Evolutionary conservation across 2,888 invertebrate genomes (phyloP).

Genomic region (Odiellus spinosus): DNA sequence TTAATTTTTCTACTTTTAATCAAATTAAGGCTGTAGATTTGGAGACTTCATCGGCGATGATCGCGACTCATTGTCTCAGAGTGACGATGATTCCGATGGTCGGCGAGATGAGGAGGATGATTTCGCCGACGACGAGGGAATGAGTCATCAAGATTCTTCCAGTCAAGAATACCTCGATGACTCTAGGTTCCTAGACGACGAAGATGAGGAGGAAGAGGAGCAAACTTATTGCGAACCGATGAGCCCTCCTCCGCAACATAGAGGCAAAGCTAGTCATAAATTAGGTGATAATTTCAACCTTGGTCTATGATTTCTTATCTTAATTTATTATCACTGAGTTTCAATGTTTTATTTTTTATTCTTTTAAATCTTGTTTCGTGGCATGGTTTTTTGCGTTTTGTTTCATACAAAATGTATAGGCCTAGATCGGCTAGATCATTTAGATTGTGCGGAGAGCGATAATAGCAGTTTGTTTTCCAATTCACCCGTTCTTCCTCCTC

Average conservation of each 20-base stretch:
- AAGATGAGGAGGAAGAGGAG: conserved; percentile 8
- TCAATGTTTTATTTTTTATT: too few relatives aligned
- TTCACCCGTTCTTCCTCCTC: not conserved
- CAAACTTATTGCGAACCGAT: conserved; percentile 8
- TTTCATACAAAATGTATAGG: not conserved
- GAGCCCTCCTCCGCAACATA: conserved; percentile 14
- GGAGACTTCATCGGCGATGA: conserved; percentile 17
- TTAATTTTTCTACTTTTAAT: not conserved
- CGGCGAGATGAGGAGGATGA: conserved; percentile 30
- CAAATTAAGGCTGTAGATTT: conserved; percentile 16
- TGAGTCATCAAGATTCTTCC: conserved; percentile 18
- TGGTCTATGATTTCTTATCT: too few relatives aligned
- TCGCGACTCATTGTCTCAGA: conserved; percentile 17
- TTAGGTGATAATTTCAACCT: not conserved
- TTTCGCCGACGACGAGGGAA: conserved; percentile 41
- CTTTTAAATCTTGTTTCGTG: too few relatives aligned
- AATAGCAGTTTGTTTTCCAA: not conserved
- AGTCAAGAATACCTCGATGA: conserved; percentile 18
- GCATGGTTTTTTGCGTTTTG: not conserved
- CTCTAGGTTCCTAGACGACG: conserved; percentile 15
- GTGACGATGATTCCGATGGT: conserved; percentile 17
- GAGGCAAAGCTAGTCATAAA: conserved; percentile 12
- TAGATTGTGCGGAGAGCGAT: not conserved
- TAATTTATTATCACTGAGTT: too few relatives aligned
- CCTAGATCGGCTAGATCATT: not conserved